Evolutionary conservation across 2,113 vertebrate species (phyloP).

Genomic region (Speoplatyrhinus poulsoni): DNA sequence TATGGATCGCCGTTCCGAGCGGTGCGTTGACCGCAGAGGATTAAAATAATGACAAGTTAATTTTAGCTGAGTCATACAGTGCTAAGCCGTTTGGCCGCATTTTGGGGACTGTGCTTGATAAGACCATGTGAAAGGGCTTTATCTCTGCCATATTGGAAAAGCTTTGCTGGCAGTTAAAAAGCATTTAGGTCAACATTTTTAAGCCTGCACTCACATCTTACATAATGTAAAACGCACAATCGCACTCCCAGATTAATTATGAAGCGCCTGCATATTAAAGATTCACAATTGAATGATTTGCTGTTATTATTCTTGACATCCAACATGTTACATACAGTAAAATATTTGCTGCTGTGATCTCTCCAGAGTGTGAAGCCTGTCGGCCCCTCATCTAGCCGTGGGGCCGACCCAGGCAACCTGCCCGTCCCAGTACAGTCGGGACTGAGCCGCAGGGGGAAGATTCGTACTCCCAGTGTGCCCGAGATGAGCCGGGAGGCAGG

Average conservation of each 20-base stretch:
- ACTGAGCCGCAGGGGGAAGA: slow-evolving; percentile 75
- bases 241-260: slow-evolving; percentile 55
- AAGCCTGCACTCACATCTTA: slow-evolving; percentile 47
- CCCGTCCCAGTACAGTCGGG: slow-evolving; percentile 72
- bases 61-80: not conserved
- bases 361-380: slow-evolving; percentile 63
- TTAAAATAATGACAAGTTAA: not conserved
- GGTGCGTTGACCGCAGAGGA: slow-evolving; percentile 36
- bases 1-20: slow-evolving; percentile 72
- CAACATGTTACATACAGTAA: slow-evolving; percentile 36
- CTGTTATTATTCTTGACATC: slow-evolving; percentile 25
- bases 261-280: slow-evolving; percentile 51
- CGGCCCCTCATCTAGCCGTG: slow-evolving; percentile 56
- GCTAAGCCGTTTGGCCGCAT: not conserved
- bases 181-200: slow-evolving; percentile 33
- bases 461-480: slow-evolving; percentile 81
- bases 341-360: slow-evolving; percentile 10
- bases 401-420: slow-evolving; percentile 66
- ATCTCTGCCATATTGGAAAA: slow-evolving; percentile 30
- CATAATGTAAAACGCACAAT: slow-evolving; percentile 44
- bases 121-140: not conserved
- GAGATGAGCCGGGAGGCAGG: slow-evolving; percentile 87
- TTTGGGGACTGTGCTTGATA: not conserved
- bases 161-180: slow-evolving; percentile 10
- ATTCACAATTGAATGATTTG: slow-evolving; percentile 36